These are phyloP conservation scores for Promerops cafer DNA, from an alignment of 2,113 vertebrate genomes.

Conservation along the genomic window DNA sequence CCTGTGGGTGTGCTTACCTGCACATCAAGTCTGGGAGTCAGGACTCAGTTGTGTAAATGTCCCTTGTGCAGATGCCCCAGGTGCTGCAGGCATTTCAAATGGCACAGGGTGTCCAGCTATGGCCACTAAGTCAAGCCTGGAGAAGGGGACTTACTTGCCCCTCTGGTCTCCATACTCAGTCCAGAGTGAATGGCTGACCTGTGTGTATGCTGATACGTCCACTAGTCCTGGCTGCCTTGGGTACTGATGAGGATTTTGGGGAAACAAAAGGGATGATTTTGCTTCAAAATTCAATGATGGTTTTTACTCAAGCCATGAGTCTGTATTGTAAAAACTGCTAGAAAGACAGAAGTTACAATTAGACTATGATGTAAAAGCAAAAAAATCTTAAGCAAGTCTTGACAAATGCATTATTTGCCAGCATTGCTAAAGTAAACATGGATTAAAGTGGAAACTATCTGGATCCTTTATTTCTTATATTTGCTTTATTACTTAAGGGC, in stretches of 20 bases:
- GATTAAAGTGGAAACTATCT: neutral
- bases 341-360: neutral
- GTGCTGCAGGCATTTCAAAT: neutral
- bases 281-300: neutral
- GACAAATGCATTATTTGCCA: neutral
- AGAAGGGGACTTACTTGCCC: neutral
- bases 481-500: neutral
- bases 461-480: neutral
- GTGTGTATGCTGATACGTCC: rapidly evolving
- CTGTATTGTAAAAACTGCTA: neutral
- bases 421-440: neutral
- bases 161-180: neutral
- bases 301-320: neutral
- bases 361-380: neutral
- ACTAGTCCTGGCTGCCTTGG: neutral
- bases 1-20: neutral
- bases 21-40: neutral
- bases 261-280: neutral
- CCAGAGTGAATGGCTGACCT: neutral
- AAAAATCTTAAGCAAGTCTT: neutral
- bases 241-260: neutral
- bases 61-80: neutral
- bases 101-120: neutral
- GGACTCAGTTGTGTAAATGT: neutral
- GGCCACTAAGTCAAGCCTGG: neutral